These are phyloP conservation scores for Hydrolagus affinis DNA, from an alignment of 2,113 vertebrate species.

Conservation along the genomic window DNA sequence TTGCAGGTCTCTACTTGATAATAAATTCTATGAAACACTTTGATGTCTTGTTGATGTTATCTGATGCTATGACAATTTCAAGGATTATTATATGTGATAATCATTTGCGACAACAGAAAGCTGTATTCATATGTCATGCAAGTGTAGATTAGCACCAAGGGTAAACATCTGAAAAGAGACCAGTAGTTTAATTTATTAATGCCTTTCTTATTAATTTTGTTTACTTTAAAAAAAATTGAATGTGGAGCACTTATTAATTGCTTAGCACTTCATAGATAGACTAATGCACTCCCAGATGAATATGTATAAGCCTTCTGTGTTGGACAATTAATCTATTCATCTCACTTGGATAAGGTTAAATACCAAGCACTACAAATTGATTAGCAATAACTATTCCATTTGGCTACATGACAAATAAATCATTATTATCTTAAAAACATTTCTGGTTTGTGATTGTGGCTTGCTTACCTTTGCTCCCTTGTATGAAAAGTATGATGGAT, in stretches of 20 bases:
- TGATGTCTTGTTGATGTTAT: too few relatives aligned
- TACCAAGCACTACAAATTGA: slow-evolving; percentile 27
- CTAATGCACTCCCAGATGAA: slow-evolving; percentile 2
- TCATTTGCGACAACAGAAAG: too few relatives aligned
- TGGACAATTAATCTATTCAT: slow-evolving; percentile 17
- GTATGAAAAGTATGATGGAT: slow-evolving; percentile 5
- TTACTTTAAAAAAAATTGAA: slow-evolving; percentile 9
- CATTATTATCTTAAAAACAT: slow-evolving; percentile 1
- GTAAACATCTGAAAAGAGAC: too few relatives aligned
- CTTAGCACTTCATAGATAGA: background rate
- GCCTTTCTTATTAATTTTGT: background rate
- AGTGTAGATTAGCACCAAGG: background rate
- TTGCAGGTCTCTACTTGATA: too few relatives aligned
- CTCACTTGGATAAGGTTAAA: background rate
- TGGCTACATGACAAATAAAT: slow-evolving; percentile 28
- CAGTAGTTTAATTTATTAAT: background rate
- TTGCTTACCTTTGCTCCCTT: background rate
- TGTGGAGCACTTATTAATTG: background rate
- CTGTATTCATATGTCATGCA: background rate
- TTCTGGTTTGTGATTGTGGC: background rate
- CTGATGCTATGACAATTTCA: too few relatives aligned
- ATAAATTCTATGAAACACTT: too few relatives aligned
- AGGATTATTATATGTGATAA: too few relatives aligned
- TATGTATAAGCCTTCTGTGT: slow-evolving; percentile 2
- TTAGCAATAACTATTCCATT: slow-evolving; percentile 28